Evolutionary conservation across 2,113 vertebrate species (phyloP).

Genomic region (Myocastor coypus): DNA sequence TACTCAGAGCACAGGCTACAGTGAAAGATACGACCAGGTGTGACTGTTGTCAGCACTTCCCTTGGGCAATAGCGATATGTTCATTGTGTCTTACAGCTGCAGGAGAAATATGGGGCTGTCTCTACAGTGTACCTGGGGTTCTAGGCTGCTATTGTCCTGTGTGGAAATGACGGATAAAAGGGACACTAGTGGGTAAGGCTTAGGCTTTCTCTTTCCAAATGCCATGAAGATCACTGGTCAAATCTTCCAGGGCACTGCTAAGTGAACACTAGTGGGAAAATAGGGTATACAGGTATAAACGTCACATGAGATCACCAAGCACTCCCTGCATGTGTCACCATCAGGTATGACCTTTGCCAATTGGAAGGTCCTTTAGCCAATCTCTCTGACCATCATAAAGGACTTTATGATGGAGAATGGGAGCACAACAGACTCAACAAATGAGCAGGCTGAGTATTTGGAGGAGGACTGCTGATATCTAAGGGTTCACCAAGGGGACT

Average conservation of each 20-base stretch:
- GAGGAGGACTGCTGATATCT: conserved; percentile 67
- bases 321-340: accelerated
- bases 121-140: conserved; percentile 77
- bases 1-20: background rate
- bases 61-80: background rate
- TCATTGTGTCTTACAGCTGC: background rate
- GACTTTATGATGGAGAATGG: conserved; percentile 77
- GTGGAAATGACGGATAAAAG: conserved; percentile 82
- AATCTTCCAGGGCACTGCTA: background rate
- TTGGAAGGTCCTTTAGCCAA: conserved; percentile 74
- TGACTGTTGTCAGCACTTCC: background rate
- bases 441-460: conserved; percentile 72
- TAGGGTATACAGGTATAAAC: too few species aligned
- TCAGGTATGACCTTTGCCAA: conserved; percentile 8
- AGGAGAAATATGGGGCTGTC: conserved; percentile 46
- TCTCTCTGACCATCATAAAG: conserved; percentile 76
- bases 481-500: conserved; percentile 66
- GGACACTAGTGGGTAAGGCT: conserved; percentile 85
- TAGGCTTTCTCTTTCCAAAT: conserved; percentile 82
- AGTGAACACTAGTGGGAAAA: background rate
- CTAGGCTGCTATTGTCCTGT: conserved; percentile 76
- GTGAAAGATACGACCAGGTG: background rate
- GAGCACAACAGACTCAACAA: conserved; percentile 71
- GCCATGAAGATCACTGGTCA: conserved; percentile 43
- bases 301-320: background rate